A percentile compares a stretch with the other conserved stretches of the same genome.
Evolutionary conservation across 2,888 invertebrate species (phyloP).

Genomic region (Amiota mariae): DNA sequence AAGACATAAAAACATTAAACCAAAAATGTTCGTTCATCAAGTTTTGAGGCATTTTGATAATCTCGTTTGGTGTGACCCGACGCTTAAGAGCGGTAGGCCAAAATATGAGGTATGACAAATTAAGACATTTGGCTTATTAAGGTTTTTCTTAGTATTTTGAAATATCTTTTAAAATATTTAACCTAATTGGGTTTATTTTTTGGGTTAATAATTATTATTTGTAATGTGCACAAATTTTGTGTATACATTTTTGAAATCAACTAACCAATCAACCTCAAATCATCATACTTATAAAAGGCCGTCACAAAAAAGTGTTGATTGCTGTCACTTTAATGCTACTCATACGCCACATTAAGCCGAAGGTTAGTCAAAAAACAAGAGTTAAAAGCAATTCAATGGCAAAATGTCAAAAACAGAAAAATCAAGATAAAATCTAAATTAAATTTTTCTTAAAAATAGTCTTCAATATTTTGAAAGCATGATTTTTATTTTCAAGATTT

Average conservation of each 20-base stretch:
- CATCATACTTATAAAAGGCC: background rate
- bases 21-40: slow-evolving; percentile 6
- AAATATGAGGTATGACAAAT: slow-evolving; percentile 14
- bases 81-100: background rate
- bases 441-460: too few species aligned
- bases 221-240: background rate
- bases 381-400: too few species aligned
- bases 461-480: too few species aligned
- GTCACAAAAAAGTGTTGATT: slow-evolving; percentile 4
- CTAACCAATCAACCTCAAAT: background rate
- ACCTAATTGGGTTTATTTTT: too few species aligned
- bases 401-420: too few species aligned
- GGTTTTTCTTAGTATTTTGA: background rate
- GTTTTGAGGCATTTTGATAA: background rate
- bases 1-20: background rate
- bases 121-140: slow-evolving; percentile 5
- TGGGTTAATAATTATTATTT: background rate
- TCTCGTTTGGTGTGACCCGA: background rate
- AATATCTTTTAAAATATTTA: background rate
- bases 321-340: background rate
- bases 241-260: background rate
- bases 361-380: too few species aligned
- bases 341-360: background rate
- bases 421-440: too few species aligned
- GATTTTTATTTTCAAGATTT: too few species aligned